phyloP scores from a whole-genome alignment of 2,113 vertebrate species.

The Hydropotes inermis region DNA sequence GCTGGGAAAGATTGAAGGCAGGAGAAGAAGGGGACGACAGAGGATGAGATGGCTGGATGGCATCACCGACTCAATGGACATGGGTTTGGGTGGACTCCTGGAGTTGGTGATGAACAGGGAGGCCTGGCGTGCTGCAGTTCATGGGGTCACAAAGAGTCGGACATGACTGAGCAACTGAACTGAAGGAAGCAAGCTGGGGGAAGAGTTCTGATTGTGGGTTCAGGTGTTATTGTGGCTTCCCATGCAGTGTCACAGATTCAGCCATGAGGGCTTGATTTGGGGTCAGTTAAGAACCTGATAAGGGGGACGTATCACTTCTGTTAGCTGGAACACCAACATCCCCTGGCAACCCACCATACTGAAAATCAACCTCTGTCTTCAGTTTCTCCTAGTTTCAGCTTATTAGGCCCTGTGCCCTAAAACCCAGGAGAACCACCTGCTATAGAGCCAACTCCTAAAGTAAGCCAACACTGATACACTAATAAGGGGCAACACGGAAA shows the following conservation, averaged over 20 bases:
- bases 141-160: background rate
- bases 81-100: background rate
- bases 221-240: background rate
- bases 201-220: background rate
- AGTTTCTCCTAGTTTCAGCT: background rate
- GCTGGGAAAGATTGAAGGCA: rapidly evolving
- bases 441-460: background rate
- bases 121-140: background rate
- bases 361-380: background rate
- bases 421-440: background rate
- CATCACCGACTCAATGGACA: background rate
- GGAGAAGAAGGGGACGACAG: rapidly evolving
- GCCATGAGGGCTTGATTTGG: background rate
- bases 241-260: background rate
- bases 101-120: background rate
- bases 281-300: background rate
- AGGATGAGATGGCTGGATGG: background rate
- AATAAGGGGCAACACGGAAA: background rate
- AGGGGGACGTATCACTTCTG: background rate
- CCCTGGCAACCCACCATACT: background rate
- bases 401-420: background rate
- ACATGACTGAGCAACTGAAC: rapidly evolving
- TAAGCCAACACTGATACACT: background rate
- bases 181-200: background rate
- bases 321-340: background rate